Evolutionary conservation across 2,888 invertebrate species (phyloP), one percentile per base, ranked within the genome.

Genomic region (Machimus rusticus): DNA sequence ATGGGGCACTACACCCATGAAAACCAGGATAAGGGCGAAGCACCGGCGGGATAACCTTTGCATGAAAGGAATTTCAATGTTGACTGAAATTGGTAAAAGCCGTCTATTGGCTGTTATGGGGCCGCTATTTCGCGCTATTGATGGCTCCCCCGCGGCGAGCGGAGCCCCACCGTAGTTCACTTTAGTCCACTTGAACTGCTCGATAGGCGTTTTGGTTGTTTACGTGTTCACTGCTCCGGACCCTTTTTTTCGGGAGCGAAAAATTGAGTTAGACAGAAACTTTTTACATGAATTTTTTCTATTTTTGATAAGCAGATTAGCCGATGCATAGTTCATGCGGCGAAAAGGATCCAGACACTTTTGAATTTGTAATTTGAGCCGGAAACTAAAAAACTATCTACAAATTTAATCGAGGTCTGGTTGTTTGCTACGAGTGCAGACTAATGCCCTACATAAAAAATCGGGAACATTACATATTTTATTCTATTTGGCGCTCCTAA

Each of bases 1-100:
- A 81, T 81, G 81, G n/a, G 28, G 37, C 79, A 81, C 55, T 66
- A 66, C 66, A 66, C 28, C 66, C 66, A 66, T 66, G 66, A 66
- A 66, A 66, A 66, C 9, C 23, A 28, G 66, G 23, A 66, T 66
- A 66, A 66, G 66, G 28, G 66, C 23, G 28, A 66, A 66, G 23
- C 66, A 12, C 12, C 9, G 66, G 16, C 31, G 81, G 14, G 51
- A 34, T 55, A 81, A 81, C 81, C 81, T 51, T 51, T 81, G 81
- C 81, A 81, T 81, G 81, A 81, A 81, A 81, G 12, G 81, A 81
- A 81, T 81, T 81, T 81, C 81, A 81, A 81, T 81, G 81, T 81
- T 81, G 81, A n/a, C 23, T 81, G 28, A 81, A 81, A 81, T 81
- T 81, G 51, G 81, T 81, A 51, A 81, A 81, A 81, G 43, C 81